Conservation (phyloP, 2,888 invertebrate genomes). For the Thelaira solivaga region DNA sequence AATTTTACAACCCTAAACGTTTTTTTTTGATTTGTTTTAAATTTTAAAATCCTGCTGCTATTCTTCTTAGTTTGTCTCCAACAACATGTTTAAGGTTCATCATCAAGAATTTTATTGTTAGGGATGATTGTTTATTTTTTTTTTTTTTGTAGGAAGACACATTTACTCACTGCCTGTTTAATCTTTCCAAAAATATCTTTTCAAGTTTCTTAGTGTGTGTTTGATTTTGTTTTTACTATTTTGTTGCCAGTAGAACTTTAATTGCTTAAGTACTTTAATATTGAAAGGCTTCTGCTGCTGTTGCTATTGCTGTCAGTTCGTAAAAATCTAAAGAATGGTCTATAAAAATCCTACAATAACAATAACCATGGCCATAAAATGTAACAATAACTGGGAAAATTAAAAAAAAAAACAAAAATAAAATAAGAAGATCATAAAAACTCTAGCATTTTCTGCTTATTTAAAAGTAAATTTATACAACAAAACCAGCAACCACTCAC, state of each 20-base stretch:
- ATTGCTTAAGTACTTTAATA: constrained; percentile 11
- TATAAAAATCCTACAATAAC: constrained; percentile 45
- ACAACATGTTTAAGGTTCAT: too few relatives aligned
- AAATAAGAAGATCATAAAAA: constrained; percentile 47
- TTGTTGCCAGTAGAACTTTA: constrained; percentile 18
- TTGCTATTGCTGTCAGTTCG: constrained; percentile 40
- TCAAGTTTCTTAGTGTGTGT: not conserved
- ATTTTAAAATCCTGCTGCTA: too few relatives aligned
- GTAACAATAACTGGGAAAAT: constrained; percentile 19
- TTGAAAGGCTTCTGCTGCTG: not conserved
- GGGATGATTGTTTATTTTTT: constrained; percentile 11
- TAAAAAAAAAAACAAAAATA: too few relatives aligned
- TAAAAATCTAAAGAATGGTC: constrained; percentile 51
- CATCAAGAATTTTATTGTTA: not conserved
- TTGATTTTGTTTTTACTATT: not conserved
- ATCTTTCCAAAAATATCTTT: constrained; percentile 72
- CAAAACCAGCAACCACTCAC: too few relatives aligned
- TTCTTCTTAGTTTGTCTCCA: too few relatives aligned
- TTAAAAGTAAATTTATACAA: constrained; percentile 39
- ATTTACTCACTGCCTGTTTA: too few relatives aligned
- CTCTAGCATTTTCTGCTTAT: constrained; percentile 30
- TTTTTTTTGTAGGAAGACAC: constrained; percentile 9
- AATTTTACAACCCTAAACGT: too few relatives aligned
- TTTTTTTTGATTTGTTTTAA: too few relatives aligned
- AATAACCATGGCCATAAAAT: constrained; percentile 18